Conservation (phyloP, 2,797 vertebrate species). For the Clarias fuscus region DNA sequence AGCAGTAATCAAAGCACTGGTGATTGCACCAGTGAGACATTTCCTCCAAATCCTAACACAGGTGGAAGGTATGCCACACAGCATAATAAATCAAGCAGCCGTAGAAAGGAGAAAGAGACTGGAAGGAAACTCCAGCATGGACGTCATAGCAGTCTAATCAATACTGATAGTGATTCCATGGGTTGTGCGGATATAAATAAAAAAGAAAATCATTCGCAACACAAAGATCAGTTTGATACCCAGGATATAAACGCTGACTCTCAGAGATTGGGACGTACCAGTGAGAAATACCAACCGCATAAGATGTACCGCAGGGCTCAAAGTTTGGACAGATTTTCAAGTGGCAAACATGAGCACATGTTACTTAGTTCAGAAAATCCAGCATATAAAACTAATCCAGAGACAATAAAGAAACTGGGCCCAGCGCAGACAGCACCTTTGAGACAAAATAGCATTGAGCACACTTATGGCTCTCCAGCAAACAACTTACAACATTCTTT, state of each 20-base stretch:
- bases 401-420: slow-evolving; percentile 40
- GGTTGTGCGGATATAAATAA: background rate
- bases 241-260: background rate
- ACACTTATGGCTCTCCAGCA: slow-evolving; percentile 57
- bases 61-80: slow-evolving; percentile 8
- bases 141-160: background rate
- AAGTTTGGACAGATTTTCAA: slow-evolving; percentile 50
- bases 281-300: slow-evolving; percentile 31
- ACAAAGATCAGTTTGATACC: background rate
- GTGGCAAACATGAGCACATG: slow-evolving; percentile 6
- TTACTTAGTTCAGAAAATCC: background rate
- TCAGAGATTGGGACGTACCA: slow-evolving; percentile 40
- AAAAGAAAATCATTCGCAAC: slow-evolving; percentile 1
- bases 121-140: background rate
- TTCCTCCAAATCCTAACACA: slow-evolving; percentile 28
- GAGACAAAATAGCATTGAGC: slow-evolving; percentile 70
- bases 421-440: slow-evolving; percentile 64
- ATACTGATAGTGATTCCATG: slow-evolving; percentile 9
- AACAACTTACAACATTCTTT: slow-evolving; percentile 71
- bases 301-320: slow-evolving; percentile 51
- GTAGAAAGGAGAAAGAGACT: slow-evolving; percentile 7
- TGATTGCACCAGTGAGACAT: slow-evolving; percentile 45
- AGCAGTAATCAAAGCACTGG: slow-evolving; percentile 67
- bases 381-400: background rate
- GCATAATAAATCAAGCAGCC: slow-evolving; percentile 23